Percentiles rank a stretch among this genome's conserved stretches.
phyloP scores from a whole-genome alignment of 2,113 vertebrate species.

The Ancistrus triradiatus region DNA sequence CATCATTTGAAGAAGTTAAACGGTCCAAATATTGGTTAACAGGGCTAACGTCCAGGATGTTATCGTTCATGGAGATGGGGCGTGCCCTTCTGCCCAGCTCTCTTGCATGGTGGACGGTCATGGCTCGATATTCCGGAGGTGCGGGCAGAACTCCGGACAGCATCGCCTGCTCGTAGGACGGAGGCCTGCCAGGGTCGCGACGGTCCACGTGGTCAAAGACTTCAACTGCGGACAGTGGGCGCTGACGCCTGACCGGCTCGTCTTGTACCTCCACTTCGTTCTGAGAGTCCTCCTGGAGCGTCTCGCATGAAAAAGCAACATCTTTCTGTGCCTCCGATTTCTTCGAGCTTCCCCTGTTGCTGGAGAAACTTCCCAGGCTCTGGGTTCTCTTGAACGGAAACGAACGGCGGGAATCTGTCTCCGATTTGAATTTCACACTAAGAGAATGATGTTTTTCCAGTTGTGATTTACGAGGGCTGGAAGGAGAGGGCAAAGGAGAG shows the following conservation, averaged over 20 bases:
- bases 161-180: slow-evolving; percentile 81
- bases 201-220: slow-evolving; percentile 78
- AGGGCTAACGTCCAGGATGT: slow-evolving; percentile 26
- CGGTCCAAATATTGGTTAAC: slow-evolving; percentile 9
- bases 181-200: slow-evolving; percentile 71
- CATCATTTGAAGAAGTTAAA: slow-evolving; percentile 9
- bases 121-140: slow-evolving; percentile 49
- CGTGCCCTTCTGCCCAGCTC: slow-evolving; percentile 55
- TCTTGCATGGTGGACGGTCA: slow-evolving; percentile 76
- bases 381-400: slow-evolving; percentile 70
- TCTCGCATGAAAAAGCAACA: slow-evolving; percentile 70
- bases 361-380: slow-evolving; percentile 59
- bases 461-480: slow-evolving; percentile 62
- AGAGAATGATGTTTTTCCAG: slow-evolving; percentile 58
- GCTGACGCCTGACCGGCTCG: slow-evolving; percentile 42
- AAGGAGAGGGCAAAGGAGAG: slow-evolving; percentile 78
- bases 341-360: slow-evolving; percentile 63
- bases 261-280: slow-evolving; percentile 45
- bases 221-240: slow-evolving; percentile 73
- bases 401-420: slow-evolving; percentile 51
- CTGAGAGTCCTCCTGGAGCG: slow-evolving; percentile 67
- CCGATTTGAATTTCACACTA: slow-evolving; percentile 53
- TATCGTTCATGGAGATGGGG: slow-evolving; percentile 56
- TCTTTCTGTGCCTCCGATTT: slow-evolving; percentile 67
- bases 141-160: slow-evolving; percentile 46